Evolutionary conservation across 2,888 invertebrate species (phyloP).

Genomic region (Papilio gigon): DNA sequence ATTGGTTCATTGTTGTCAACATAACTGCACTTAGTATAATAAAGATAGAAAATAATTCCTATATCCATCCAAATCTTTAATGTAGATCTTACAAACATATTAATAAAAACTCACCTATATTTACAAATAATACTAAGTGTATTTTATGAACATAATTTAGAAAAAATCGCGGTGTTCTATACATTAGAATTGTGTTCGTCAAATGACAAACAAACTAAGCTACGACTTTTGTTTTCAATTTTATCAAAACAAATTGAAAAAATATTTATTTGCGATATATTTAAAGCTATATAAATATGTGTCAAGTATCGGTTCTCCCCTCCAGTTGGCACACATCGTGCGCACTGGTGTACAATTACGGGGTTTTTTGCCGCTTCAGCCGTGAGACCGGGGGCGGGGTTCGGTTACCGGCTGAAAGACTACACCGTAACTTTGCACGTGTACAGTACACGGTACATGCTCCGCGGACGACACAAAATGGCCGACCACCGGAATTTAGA

Average conservation of each 20-base stretch:
- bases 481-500: slow-evolving; percentile 47
- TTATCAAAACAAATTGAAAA: too few species aligned
- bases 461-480: slow-evolving; percentile 56
- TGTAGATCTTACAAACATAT: slow-evolving; percentile 15
- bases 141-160: too few species aligned
- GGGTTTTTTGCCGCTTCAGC: slow-evolving; percentile 60
- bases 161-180: too few species aligned
- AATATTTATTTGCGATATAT: not conserved
- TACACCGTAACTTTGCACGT: slow-evolving; percentile 76
- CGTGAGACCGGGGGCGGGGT: slow-evolving; percentile 73
- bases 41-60: too few species aligned
- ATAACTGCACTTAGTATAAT: too few species aligned
- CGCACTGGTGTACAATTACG: slow-evolving; percentile 68
- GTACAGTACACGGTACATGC: slow-evolving; percentile 59
- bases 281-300: not conserved
- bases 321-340: slow-evolving; percentile 49
- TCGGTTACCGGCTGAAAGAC: slow-evolving; percentile 73
- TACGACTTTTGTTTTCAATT: too few species aligned
- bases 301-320: slow-evolving; percentile 43
- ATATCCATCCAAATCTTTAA: too few species aligned
- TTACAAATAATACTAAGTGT: too few species aligned
- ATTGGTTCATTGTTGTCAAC: slow-evolving; percentile 34
- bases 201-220: not conserved
- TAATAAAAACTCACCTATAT: too few species aligned
- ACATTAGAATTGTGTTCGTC: too few species aligned